Base-by-base conservation (phyloP, 23 tunicate species). In the Trididemnum clinides region DNA sequence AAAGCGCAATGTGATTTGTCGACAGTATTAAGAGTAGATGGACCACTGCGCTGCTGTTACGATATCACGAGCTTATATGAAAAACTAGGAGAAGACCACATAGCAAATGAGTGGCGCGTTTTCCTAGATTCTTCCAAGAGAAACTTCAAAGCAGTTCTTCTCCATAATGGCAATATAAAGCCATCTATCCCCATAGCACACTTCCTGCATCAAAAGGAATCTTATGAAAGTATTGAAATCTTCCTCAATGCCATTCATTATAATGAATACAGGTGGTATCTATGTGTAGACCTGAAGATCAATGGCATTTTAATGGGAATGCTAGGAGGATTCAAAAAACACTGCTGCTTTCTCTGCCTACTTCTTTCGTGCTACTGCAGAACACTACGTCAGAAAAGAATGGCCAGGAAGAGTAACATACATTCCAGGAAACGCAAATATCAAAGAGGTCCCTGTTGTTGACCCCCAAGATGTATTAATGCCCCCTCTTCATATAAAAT, bases 341-440 rank as follows among this genome's bases (percentile, higher is more conserved):
- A 82, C 76, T 63, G 74, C 75, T 82, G 86, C 86, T 82, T 82
- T 51, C 64, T 82, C 63, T 64, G 86, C 28, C 57, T 64, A 21
- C 64, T 54, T 54, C 57, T 64, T 37, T 64, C 86, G 86, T 82
- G 83, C 83, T 78, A 78, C 66, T 51, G 64, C 58, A 64, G 75
- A 82, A 27, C 86, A 82, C 57, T 82, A 82, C 35, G 57, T 64
- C 33, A 64, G 58, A 63, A 64, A 28, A 64, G 86, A 63, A 19
- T 82, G 76, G 86, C 86, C 74, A 44, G 58, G 57, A 34, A 35
- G 86, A 82, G 75, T 18, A 33, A 12, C 74, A 64, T 64, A 64
- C 1, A 63, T 63, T 28, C 63, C 75, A 44, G 76, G 75, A 82
- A 64, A 23, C 33, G 74, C 12, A 28, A 82, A 82, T 38, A 64